Percentiles rank a stretch among this genome's conserved stretches.
These are phyloP conservation scores for Ascidia mentula DNA, from an alignment of 23 tunicate genomes.

Conservation along the genomic window DNA sequence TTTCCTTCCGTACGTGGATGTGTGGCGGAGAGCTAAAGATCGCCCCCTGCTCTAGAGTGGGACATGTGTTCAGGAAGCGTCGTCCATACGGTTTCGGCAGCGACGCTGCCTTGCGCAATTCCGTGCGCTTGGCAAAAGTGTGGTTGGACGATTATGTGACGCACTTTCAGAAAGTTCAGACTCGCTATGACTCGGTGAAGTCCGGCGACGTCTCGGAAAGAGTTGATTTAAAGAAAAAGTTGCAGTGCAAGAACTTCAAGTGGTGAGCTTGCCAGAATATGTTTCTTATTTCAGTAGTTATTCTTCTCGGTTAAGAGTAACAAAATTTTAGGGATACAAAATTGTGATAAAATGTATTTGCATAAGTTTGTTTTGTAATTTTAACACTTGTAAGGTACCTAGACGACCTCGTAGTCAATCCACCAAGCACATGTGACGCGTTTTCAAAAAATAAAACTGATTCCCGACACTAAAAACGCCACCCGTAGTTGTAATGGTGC, in stretches of 20 bases:
- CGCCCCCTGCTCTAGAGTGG: conserved; percentile 76
- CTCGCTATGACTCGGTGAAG: conserved; percentile 9
- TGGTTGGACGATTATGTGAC: conserved; percentile 67
- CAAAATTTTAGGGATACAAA: neutral
- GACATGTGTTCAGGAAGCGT: conserved; percentile 59
- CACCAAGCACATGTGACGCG: too few species aligned
- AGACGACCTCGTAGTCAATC: too few species aligned
- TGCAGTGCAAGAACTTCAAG: conserved; percentile 62
- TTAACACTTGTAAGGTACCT: too few species aligned
- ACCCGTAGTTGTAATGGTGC: too few species aligned
- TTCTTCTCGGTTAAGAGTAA: neutral
- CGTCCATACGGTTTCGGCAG: conserved; percentile 39
- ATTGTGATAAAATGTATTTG: too few species aligned
- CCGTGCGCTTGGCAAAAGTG: conserved; percentile 61
- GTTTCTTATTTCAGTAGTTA: too few species aligned
- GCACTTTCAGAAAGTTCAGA: conserved; percentile 24
- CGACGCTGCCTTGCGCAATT: conserved; percentile 22
- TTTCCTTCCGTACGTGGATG: conserved; percentile 80
- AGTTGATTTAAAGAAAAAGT: conserved; percentile 14
- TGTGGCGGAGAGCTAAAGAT: conserved; percentile 69
- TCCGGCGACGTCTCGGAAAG: conserved; percentile 46
- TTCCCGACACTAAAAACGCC: too few species aligned
- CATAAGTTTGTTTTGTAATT: too few species aligned
- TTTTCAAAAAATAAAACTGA: too few species aligned
- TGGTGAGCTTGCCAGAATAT: too few species aligned